Evolutionary conservation across 2,113 vertebrate genomes (phyloP).

Genomic region (Psophia crepitans): DNA sequence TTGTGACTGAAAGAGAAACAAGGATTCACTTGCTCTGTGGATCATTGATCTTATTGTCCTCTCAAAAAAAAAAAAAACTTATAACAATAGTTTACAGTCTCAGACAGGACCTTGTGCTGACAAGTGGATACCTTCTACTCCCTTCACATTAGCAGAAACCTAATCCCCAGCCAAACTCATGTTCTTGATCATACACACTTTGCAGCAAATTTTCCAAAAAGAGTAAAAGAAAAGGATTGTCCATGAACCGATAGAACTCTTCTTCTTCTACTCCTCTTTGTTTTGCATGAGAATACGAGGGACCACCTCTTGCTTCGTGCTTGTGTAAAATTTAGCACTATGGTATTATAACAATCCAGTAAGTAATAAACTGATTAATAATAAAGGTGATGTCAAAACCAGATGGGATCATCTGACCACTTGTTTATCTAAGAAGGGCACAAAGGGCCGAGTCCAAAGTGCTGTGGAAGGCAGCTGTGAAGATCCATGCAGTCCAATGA

Average conservation of each 20-base stretch:
- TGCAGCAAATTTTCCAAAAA: not conserved
- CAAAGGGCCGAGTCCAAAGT: not conserved
- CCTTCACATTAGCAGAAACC: not conserved
- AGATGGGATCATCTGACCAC: not conserved
- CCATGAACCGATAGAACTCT: not conserved
- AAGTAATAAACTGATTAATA: not conserved
- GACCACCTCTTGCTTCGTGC: not conserved
- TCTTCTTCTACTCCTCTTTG: not conserved
- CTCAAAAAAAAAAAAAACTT: not conserved
- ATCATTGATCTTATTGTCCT: not conserved
- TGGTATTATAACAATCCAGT: not conserved
- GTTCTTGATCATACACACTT: not conserved
- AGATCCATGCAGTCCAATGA: not conserved
- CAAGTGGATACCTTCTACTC: not conserved
- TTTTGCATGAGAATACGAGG: not conserved
- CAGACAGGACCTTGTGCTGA: not conserved
- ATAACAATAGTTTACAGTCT: not conserved
- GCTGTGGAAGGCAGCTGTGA: not conserved
- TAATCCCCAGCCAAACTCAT: not conserved
- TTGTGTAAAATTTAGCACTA: not conserved
- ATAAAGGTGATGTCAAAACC: not conserved
- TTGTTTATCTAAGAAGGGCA: not conserved
- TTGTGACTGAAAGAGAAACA: not conserved
- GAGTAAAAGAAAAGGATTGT: not conserved
- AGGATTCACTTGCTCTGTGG: not conserved